These are phyloP conservation scores for Limnephilus auricula DNA, from an alignment of 2,888 invertebrate genomes.

Conservation along the genomic window DNA sequence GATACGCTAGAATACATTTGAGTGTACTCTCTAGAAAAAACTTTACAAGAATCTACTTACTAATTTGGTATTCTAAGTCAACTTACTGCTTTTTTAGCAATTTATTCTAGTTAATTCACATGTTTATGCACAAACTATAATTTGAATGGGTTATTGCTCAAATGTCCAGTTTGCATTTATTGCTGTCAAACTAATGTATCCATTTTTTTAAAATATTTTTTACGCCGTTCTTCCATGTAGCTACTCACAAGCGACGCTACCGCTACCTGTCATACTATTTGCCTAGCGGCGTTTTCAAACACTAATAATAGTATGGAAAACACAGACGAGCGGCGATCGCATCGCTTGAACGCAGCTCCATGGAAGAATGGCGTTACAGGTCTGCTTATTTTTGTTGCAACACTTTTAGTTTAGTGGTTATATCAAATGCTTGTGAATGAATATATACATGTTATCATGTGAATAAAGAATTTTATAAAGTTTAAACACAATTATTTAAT, in stretches of 20 bases:
- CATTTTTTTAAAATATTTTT: background rate
- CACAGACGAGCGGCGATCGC: no score
- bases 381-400: background rate
- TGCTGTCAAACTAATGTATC: background rate
- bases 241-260: no score
- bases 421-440: background rate
- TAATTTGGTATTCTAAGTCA: background rate
- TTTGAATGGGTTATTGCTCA: background rate
- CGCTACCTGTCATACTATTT: no score
- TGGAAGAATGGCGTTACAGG: no score
- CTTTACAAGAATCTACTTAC: constrained; percentile 6
- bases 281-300: no score
- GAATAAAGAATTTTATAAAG: background rate
- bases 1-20: background rate
- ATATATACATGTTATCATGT: background rate
- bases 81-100: background rate
- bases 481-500: background rate
- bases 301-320: no score
- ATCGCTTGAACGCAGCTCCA: no score
- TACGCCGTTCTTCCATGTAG: no score
- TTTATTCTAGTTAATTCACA: background rate
- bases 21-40: constrained; percentile 11
- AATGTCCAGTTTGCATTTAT: background rate
- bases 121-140: background rate
- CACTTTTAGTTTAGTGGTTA: background rate